Conservation (phyloP, 1,140 invertebrate species). For the Drosophila arizonae region DNA sequence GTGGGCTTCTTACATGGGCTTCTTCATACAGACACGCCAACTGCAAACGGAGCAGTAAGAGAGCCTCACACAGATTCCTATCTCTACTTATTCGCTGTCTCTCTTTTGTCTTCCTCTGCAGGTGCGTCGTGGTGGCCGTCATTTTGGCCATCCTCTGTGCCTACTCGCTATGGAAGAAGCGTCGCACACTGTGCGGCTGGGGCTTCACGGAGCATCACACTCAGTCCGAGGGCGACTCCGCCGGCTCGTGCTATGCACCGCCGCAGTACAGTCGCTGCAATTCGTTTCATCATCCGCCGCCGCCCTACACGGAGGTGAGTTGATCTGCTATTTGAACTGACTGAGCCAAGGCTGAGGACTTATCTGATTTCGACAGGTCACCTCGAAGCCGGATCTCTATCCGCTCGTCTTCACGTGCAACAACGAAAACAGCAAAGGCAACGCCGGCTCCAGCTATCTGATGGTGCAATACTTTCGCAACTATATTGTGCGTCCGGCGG, state of each 20-base stretch:
- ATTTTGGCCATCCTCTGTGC: constrained; percentile 86
- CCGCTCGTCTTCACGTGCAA: constrained; percentile 91
- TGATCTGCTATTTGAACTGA: neutral
- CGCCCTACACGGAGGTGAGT: constrained; percentile 91
- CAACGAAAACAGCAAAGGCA: constrained; percentile 84
- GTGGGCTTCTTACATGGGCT: constrained; percentile 46
- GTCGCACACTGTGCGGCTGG: constrained; percentile 84
- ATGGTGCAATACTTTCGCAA: constrained; percentile 92
- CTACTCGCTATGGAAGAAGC: constrained; percentile 87
- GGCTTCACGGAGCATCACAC: constrained; percentile 83
- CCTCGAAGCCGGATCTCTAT: constrained; percentile 92
- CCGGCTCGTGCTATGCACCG: constrained; percentile 89
- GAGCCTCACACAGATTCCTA: neutral
- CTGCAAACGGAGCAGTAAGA: constrained; percentile 66
- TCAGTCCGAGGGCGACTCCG: constrained; percentile 88
- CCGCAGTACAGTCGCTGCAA: constrained; percentile 91
- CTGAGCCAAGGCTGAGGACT: neutral
- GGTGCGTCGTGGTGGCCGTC: constrained; percentile 85
- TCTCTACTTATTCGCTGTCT: neutral
- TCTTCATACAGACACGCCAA: constrained; percentile 63
- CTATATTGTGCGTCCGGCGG: constrained; percentile 87
- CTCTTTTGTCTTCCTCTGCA: constrained; percentile 66
- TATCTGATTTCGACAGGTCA: constrained; percentile 85
- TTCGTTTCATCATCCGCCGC: constrained; percentile 90
- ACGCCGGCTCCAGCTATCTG: constrained; percentile 88